Evolutionary conservation across 2,797 vertebrate species (phyloP).

Genomic region (Avahi laniger): DNA sequence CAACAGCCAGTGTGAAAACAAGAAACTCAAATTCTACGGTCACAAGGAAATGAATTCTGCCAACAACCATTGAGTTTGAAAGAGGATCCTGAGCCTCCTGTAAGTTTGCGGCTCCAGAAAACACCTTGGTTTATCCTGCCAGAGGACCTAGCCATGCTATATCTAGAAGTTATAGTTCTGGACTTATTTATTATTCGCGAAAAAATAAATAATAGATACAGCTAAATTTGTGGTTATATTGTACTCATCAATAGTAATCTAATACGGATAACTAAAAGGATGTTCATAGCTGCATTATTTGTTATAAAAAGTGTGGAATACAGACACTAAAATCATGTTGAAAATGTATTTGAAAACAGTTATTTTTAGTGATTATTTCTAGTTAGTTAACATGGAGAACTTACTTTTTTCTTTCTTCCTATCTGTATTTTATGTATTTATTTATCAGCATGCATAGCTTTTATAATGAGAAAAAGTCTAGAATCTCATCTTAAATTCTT

Average conservation of each 20-base stretch:
- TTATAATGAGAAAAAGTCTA: not conserved
- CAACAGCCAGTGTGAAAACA: not conserved
- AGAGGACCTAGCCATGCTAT: not conserved
- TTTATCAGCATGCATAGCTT: no score
- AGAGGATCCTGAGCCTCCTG: not conserved
- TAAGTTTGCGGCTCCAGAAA: not conserved
- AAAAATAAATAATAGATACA: not conserved
- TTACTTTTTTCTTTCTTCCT: not conserved
- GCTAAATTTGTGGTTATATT: not conserved
- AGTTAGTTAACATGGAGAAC: not conserved
- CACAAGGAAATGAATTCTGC: not conserved
- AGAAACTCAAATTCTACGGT: not conserved
- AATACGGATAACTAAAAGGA: not conserved
- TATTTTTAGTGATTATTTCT: not conserved
- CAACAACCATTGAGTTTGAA: not conserved
- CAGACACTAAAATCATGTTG: not conserved
- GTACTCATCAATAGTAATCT: not conserved
- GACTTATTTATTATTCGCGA: not conserved
- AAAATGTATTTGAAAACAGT: not conserved
- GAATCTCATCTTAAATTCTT: not conserved
- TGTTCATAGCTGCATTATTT: not conserved
- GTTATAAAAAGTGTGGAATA: not conserved
- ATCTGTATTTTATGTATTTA: not conserved
- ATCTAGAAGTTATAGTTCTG: not conserved
- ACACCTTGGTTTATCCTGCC: not conserved